Conservation (phyloP, 2,888 invertebrate genomes). For the Epirrita christyi region DNA sequence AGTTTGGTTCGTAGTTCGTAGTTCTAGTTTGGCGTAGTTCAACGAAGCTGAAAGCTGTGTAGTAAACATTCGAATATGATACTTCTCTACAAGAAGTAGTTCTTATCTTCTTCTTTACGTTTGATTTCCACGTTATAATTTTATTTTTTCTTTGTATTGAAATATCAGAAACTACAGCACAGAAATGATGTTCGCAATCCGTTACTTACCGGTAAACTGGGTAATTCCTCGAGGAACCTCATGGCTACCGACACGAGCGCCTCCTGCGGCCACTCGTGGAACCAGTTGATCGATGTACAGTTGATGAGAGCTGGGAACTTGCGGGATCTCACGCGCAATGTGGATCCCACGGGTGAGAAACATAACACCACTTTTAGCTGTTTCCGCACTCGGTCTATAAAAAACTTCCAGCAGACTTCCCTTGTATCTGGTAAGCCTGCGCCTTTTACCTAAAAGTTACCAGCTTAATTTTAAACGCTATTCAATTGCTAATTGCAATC, state of each 20-base stretch:
- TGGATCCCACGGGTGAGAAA: constrained; percentile 98
- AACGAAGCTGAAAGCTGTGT: too few relatives aligned
- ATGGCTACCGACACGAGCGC: constrained; percentile 97
- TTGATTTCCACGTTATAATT: too few relatives aligned
- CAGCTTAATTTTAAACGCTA: too few relatives aligned
- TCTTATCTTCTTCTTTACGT: too few relatives aligned
- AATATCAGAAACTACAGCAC: too few relatives aligned
- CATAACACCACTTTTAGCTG: constrained; percentile 97
- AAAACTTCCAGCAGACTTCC: constrained; percentile 99
- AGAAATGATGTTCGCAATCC: too few relatives aligned
- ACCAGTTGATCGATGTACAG: constrained; percentile 98
- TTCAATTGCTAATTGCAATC: too few relatives aligned
- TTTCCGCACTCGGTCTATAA: constrained; percentile 96
- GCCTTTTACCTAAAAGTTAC: constrained; percentile 86
- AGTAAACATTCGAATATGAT: too few relatives aligned
- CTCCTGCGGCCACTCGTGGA: constrained; percentile 99
- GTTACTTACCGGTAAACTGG: constrained; percentile 89
- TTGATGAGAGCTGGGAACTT: constrained; percentile 98
- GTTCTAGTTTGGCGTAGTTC: too few relatives aligned
- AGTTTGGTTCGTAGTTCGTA: too few relatives aligned
- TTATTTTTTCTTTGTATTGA: too few relatives aligned
- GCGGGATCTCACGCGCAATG: constrained; percentile 94
- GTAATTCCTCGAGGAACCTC: constrained; percentile 92
- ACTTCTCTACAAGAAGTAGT: too few relatives aligned
- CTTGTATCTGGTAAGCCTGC: constrained; percentile 96